Evolutionary conservation across 2,888 invertebrate species (phyloP).

Genomic region (Dicranocentrus wangi): DNA sequence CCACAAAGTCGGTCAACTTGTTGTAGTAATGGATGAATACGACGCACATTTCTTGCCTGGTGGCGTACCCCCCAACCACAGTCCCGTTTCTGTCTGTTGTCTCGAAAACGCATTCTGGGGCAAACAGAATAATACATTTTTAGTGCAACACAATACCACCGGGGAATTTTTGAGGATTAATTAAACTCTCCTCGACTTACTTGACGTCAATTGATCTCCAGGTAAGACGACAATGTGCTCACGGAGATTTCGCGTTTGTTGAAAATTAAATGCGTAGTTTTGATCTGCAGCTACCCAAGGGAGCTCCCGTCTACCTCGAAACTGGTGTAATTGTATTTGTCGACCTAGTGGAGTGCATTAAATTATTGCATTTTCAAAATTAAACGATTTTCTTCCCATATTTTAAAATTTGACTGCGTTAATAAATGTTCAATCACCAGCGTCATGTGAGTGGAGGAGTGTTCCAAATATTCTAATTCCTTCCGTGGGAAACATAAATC

Average conservation of each 20-base stretch:
- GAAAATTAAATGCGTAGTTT: slow-evolving; percentile 58
- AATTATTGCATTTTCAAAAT: too few relatives aligned
- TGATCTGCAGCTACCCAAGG: slow-evolving; percentile 81
- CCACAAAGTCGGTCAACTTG: slow-evolving; percentile 30
- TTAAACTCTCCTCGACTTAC: background rate
- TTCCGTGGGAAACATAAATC: slow-evolving; percentile 19
- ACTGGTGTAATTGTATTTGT: slow-evolving; percentile 84
- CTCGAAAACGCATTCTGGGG: slow-evolving; percentile 14
- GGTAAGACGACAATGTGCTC: slow-evolving; percentile 48
- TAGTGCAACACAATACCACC: background rate
- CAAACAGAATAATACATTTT: background rate
- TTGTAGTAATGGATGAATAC: slow-evolving; percentile 48
- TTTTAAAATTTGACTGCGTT: too few relatives aligned
- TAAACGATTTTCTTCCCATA: too few relatives aligned
- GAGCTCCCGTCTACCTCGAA: slow-evolving; percentile 84
- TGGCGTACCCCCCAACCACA: slow-evolving; percentile 45
- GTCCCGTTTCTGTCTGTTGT: slow-evolving; percentile 40
- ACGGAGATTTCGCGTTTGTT: slow-evolving; percentile 35
- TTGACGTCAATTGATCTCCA: slow-evolving; percentile 63
- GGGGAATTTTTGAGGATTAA: too few relatives aligned
- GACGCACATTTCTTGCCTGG: slow-evolving; percentile 32
- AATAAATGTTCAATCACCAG: too few relatives aligned
- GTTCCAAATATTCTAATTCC: slow-evolving; percentile 11
- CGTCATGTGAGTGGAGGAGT: background rate
- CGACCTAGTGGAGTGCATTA: too few relatives aligned